Percentiles rank a stretch among this genome's conserved stretches.
These are phyloP conservation scores for Sylvietta virens DNA, from an alignment of 2,113 vertebrate genomes.

Conservation along the genomic window DNA sequence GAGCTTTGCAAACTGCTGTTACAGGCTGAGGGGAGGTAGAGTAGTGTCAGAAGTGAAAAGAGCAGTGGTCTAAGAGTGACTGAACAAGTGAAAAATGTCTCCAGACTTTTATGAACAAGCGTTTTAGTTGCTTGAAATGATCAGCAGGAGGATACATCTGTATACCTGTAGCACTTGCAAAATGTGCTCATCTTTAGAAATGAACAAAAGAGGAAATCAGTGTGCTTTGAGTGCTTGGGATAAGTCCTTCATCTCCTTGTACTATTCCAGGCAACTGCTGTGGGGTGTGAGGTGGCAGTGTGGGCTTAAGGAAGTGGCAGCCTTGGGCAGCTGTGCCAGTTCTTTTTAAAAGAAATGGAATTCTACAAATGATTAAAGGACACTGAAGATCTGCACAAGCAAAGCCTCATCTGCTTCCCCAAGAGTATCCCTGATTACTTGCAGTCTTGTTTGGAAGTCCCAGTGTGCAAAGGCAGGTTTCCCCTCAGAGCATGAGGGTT, in stretches of 20 bases:
- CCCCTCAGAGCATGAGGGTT: accelerated
- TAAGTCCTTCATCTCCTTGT: accelerated
- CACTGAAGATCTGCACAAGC: background rate
- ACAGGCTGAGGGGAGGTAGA: background rate
- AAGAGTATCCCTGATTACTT: background rate
- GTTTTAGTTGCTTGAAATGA: background rate
- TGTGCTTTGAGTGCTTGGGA: background rate
- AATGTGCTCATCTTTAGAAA: background rate
- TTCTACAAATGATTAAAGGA: background rate
- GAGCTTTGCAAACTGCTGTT: background rate
- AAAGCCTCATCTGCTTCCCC: background rate
- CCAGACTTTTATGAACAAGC: background rate
- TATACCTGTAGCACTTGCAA: background rate
- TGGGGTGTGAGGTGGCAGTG: background rate
- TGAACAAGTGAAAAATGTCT: background rate
- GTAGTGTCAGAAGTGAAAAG: background rate
- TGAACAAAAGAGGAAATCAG: background rate
- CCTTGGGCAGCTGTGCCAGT: too few species aligned
- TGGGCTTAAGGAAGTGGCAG: background rate
- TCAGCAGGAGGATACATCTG: background rate
- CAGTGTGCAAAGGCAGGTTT: background rate
- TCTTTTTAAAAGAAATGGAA: background rate
- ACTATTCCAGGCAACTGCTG: background rate
- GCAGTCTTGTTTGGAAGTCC: background rate
- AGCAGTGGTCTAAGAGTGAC: background rate